Conservation (phyloP, 2,888 invertebrate genomes). For the Andricus curvator region DNA sequence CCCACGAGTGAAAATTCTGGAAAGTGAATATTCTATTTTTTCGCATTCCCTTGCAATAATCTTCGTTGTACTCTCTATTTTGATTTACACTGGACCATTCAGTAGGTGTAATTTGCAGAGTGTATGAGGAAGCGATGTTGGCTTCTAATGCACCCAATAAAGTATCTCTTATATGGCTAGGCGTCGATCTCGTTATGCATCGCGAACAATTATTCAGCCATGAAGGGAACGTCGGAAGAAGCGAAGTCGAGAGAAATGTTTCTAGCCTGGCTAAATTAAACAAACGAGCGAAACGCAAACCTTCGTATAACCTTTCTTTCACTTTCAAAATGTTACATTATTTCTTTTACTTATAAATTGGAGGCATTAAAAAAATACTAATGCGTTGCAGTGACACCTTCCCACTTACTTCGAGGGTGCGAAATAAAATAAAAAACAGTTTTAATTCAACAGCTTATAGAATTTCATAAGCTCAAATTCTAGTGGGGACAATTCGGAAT, state of each 20-base stretch:
- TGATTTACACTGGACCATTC: slow-evolving; percentile 13
- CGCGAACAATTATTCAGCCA: slow-evolving; percentile 38
- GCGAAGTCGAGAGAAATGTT: slow-evolving; percentile 20
- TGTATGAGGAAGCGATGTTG: slow-evolving; percentile 28
- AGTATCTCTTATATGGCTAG: slow-evolving; percentile 32
- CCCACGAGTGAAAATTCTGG: background rate
- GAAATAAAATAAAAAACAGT: no score
- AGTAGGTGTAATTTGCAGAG: slow-evolving; percentile 19
- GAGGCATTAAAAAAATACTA: no score
- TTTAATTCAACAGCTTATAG: no score
- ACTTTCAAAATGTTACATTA: background rate
- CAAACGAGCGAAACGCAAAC: slow-evolving; percentile 16
- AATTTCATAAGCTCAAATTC: no score
- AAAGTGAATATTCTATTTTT: background rate
- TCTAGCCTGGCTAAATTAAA: slow-evolving; percentile 19
- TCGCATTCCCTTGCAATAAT: background rate
- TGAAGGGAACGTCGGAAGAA: slow-evolving; percentile 39
- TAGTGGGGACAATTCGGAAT: no score
- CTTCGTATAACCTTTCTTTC: slow-evolving; percentile 13
- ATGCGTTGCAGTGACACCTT: no score
- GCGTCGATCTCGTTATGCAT: slow-evolving; percentile 37
- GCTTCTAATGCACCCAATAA: slow-evolving; percentile 34
- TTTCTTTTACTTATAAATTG: no score
- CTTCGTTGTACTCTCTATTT: slow-evolving; percentile 24
- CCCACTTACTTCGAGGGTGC: no score